phyloP scores from a whole-genome alignment of 2,113 vertebrate genomes.

The Carassius gibelio region DNA sequence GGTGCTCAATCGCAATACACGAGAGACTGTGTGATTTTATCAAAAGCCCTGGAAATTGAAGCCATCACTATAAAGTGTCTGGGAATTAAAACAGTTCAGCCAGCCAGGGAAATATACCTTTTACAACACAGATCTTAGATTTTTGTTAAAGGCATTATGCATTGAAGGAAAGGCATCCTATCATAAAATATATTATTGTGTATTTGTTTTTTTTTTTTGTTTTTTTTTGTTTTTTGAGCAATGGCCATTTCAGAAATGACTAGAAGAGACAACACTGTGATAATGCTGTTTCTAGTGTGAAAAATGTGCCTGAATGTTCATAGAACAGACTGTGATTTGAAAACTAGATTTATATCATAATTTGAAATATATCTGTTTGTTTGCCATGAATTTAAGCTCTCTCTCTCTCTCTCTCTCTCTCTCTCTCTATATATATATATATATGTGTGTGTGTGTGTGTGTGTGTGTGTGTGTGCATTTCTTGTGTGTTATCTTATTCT shows the following conservation, averaged over 20 bases:
- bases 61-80: constrained; percentile 91
- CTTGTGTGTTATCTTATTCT: not conserved
- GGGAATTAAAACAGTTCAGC: constrained; percentile 93
- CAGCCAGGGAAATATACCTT: constrained; percentile 84
- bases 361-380: constrained; percentile 32
- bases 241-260: constrained; percentile 57
- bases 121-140: constrained; percentile 86
- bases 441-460: not conserved
- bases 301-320: constrained; percentile 43
- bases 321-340: constrained; percentile 41
- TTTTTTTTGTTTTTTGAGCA: constrained; percentile 41
- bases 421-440: not conserved
- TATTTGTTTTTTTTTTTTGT: constrained; percentile 38
- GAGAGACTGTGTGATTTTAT: constrained; percentile 87
- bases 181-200: constrained; percentile 70
- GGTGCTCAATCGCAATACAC: constrained; percentile 82
- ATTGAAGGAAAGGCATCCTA: constrained; percentile 79
- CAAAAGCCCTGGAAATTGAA: constrained; percentile 95
- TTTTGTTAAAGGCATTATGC: constrained; percentile 81
- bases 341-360: constrained; percentile 44
- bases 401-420: too few relatives aligned
- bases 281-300: constrained; percentile 70
- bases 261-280: constrained; percentile 54
- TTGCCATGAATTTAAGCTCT: not conserved
- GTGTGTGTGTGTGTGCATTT: not conserved